A percentile compares a stretch with the other conserved stretches of the same genome.
Evolutionary conservation across 92 coral and sea anemone genomes (phyloP).

Genomic region (Phymanthus crucifer): DNA sequence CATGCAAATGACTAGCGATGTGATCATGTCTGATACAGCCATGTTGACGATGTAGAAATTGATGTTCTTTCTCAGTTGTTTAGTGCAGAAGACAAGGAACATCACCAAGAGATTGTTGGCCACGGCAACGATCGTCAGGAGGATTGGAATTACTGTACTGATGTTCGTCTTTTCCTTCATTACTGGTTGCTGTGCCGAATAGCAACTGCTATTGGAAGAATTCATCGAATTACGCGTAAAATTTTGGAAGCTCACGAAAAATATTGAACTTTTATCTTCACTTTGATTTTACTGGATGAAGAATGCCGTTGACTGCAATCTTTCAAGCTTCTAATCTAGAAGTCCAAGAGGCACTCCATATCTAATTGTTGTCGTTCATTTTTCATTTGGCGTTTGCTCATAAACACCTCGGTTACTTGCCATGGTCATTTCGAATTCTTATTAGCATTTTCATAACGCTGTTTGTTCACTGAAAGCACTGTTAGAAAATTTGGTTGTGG

Average conservation of each 20-base stretch:
- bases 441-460: too few relatives aligned
- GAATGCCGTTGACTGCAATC: neutral
- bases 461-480: too few relatives aligned
- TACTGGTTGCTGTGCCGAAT: neutral
- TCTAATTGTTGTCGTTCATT: neutral
- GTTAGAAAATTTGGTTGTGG: too few relatives aligned
- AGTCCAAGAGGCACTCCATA: neutral
- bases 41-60: constrained; percentile 28
- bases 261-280: too few relatives aligned
- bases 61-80: constrained; percentile 10
- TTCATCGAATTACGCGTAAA: neutral
- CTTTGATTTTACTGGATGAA: too few relatives aligned
- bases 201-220: neutral
- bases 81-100: constrained; percentile 1
- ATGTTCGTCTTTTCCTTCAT: neutral
- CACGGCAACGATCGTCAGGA: neutral
- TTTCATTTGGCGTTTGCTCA: neutral
- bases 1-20: neutral
- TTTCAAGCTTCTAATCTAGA: neutral
- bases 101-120: constrained; percentile 8
- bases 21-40: constrained; percentile 22
- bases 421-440: too few relatives aligned
- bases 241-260: neutral
- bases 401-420: neutral
- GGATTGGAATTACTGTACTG: neutral